Percentiles rank a stretch among this genome's conserved stretches.
Conservation (phyloP, 2,797 vertebrate species). For the Phoeniculus purpureus region DNA sequence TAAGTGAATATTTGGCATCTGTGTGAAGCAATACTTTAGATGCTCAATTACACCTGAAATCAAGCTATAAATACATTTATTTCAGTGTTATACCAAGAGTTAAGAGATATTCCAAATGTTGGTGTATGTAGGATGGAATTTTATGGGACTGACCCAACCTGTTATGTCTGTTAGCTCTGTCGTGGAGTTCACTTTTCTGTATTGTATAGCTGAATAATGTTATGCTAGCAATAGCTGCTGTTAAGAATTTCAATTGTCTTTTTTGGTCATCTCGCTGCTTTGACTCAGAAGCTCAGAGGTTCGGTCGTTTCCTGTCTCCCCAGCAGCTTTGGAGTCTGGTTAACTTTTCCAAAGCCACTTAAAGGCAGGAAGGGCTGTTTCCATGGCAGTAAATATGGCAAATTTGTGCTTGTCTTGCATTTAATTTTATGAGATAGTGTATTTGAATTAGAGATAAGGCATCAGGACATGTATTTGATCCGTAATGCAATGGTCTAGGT, state of each 20-base stretch:
- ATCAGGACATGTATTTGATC: background rate
- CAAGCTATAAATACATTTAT: background rate
- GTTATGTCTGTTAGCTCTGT: rapidly evolving
- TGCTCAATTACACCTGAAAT: background rate
- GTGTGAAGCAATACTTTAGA: background rate
- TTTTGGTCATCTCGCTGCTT: background rate
- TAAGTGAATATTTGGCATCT: background rate
- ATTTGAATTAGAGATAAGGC: background rate
- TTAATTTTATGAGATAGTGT: background rate
- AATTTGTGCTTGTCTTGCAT: background rate
- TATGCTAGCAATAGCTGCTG: background rate
- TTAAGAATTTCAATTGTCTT: background rate
- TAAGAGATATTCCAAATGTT: background rate
- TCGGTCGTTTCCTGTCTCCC: background rate
- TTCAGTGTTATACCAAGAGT: background rate
- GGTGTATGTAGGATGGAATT: rapidly evolving
- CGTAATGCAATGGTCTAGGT: background rate
- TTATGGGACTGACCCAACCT: background rate
- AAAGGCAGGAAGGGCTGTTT: background rate
- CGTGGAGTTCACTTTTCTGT: background rate
- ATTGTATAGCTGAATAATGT: background rate
- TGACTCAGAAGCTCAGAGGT: background rate
- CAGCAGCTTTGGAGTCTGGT: background rate
- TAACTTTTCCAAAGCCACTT: background rate
- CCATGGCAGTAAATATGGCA: background rate